Percentiles rank a stretch among this genome's conserved stretches.
phyloP scores from a whole-genome alignment of 2,113 vertebrate genomes.

The Takifugu flavidus region DNA sequence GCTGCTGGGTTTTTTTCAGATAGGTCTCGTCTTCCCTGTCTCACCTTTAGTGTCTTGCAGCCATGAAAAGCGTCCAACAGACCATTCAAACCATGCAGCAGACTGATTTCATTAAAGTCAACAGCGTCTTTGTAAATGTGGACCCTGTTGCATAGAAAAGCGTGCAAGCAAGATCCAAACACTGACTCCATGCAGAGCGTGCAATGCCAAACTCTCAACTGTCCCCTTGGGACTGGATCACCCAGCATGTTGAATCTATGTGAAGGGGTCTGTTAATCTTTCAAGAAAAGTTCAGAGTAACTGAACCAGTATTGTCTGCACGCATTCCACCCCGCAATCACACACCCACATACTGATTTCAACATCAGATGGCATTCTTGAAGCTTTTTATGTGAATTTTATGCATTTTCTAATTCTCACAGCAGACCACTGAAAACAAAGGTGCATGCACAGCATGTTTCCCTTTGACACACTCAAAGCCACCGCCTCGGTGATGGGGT shows the following conservation, averaged over 20 bases:
- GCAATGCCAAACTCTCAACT: not conserved
- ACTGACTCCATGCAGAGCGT: not conserved
- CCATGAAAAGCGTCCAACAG: not conserved
- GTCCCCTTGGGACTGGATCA: not conserved
- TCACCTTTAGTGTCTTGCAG: too few species aligned
- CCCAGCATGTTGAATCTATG: not conserved
- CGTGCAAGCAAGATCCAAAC: not conserved
- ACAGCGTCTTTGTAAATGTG: not conserved
- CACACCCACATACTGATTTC: conserved; percentile 15
- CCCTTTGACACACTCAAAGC: not conserved
- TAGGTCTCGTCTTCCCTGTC: not conserved
- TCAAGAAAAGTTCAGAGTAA: conserved; percentile 25
- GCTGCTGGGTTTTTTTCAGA: not conserved
- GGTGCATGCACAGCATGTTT: not conserved
- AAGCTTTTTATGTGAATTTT: not conserved
- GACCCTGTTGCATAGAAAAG: not conserved
- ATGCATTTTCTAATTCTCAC: too few species aligned
- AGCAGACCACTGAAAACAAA: not conserved
- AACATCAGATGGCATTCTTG: not conserved
- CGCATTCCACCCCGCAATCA: not conserved
- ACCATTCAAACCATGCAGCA: not conserved
- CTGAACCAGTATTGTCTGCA: conserved; percentile 36
- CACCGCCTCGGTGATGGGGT: conserved; percentile 6
- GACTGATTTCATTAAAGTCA: not conserved
- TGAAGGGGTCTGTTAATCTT: conserved; percentile 3